Conservation (phyloP, 2,113 vertebrate genomes). For the Leucosticte australis region DNA sequence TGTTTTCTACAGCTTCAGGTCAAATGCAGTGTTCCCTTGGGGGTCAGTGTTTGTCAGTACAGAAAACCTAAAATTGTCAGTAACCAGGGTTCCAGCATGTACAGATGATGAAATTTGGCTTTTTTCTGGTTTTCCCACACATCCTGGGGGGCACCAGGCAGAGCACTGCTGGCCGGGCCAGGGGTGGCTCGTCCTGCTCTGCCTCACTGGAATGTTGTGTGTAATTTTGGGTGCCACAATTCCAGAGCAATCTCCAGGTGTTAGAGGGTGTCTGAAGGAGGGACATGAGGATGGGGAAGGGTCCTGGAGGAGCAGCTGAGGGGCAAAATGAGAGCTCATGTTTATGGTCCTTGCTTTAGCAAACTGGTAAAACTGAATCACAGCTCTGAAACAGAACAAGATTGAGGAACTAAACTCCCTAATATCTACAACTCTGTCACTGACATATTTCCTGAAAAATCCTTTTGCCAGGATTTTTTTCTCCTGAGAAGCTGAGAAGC, state of each 20-base stretch:
- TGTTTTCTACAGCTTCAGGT: neutral
- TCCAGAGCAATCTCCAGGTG: neutral
- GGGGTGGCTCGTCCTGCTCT: neutral
- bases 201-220: neutral
- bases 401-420: neutral
- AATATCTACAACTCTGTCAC: accelerated
- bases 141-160: too few relatives aligned
- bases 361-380: neutral
- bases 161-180: accelerated
- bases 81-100: neutral
- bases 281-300: neutral
- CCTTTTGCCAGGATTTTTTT: too few relatives aligned
- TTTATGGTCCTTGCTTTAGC: neutral
- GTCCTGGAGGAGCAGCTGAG: neutral
- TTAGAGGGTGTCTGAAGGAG: neutral
- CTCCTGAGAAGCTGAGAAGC: too few relatives aligned
- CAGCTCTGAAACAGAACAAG: neutral
- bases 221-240: neutral
- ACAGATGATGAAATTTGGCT: neutral
- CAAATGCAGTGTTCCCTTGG: neutral
- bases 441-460: too few relatives aligned
- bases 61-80: neutral
- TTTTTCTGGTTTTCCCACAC: neutral
- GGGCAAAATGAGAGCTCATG: neutral
- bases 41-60: neutral